Percentiles rank a stretch among this genome's conserved stretches.
Conservation (phyloP, 2,888 invertebrate genomes). For the Macroteleia sp. region DNA sequence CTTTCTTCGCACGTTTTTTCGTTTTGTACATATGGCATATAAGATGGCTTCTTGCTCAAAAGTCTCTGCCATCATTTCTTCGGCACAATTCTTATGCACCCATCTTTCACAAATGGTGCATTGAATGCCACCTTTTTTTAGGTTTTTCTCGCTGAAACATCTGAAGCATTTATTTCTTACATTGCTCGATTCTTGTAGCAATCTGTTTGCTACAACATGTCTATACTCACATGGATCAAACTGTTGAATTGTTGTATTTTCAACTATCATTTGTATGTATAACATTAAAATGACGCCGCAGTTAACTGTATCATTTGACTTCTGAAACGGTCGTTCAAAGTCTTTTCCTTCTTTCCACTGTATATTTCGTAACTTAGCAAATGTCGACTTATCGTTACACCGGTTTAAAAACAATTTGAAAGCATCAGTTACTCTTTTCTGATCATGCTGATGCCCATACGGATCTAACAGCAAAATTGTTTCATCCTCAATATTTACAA, state of each 20-base stretch:
- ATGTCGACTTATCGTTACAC: conserved; percentile 1
- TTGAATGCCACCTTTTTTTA: not conserved
- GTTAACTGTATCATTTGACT: not conserved
- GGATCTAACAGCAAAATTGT: conserved; percentile 26
- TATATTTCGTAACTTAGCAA: not conserved
- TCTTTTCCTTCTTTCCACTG: not conserved
- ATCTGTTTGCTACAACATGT: not conserved
- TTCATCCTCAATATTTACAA: not conserved
- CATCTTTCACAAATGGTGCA: not conserved
- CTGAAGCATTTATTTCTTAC: not conserved
- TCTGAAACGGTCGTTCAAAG: not conserved
- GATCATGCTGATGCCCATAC: conserved; percentile 5
- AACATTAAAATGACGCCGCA: not conserved
- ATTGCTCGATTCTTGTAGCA: not conserved
- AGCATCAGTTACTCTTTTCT: conserved; percentile 17
- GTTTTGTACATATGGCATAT: too few relatives aligned
- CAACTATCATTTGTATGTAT: not conserved
- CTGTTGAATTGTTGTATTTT: not conserved
- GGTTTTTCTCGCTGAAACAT: not conserved
- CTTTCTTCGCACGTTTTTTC: too few relatives aligned
- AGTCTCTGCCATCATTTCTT: not conserved
- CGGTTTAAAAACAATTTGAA: conserved; percentile 30
- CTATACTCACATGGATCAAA: not conserved
- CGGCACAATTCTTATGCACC: not conserved
- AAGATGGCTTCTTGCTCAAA: not conserved